Conservation (phyloP, 1,140 invertebrate species). For the Aphis craccivora region DNA sequence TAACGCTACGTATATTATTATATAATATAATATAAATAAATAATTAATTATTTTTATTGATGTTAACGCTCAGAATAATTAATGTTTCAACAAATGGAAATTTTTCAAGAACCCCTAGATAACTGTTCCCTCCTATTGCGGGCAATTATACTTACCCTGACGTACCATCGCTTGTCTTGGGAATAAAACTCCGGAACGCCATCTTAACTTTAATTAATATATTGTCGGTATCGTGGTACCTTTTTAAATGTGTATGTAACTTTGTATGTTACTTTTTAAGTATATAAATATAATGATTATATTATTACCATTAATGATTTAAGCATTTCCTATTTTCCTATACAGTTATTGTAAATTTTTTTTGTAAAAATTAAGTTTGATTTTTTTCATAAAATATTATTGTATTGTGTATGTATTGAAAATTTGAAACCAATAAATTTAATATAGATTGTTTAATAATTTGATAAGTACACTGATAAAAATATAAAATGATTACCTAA, state of each 20-base stretch:
- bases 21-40: no score
- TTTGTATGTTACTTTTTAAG: neutral
- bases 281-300: neutral
- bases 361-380: conserved; percentile 12
- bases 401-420: neutral
- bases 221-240: neutral
- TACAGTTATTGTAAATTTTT: neutral
- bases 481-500: neutral
- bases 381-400: neutral
- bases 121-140: neutral
- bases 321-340: conserved; percentile 12
- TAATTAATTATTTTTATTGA: neutral
- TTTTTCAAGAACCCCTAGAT: neutral
- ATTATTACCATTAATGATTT: neutral
- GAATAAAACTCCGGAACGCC: neutral
- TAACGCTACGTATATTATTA: neutral
- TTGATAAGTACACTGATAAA: neutral
- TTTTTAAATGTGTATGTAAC: neutral
- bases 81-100: neutral
- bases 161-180: neutral
- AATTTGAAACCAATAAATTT: neutral
- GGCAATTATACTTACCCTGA: neutral
- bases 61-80: neutral
- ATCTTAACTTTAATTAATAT: neutral
- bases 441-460: neutral